Conservation (phyloP, 1,140 invertebrate genomes). For the Euura lappo region DNA sequence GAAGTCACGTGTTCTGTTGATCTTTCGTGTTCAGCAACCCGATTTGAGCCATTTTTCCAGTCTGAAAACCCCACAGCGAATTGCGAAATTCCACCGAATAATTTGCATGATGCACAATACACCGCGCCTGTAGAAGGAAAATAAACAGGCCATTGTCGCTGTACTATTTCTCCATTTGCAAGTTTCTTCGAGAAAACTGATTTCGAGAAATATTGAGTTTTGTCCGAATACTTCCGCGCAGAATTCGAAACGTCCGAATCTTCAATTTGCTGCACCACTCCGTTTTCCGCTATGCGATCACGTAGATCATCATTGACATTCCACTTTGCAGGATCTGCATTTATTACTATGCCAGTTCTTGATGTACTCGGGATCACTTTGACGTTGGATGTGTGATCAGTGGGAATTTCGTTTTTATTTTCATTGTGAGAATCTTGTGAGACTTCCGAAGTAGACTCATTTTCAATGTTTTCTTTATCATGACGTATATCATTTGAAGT, state of each 20-base stretch:
- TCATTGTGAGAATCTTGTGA: too few relatives aligned
- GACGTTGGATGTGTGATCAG: too few relatives aligned
- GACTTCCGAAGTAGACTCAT: too few relatives aligned
- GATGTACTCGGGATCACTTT: too few relatives aligned
- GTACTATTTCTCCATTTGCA: background rate
- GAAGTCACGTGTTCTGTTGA: slow-evolving; percentile 27
- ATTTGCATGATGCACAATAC: background rate
- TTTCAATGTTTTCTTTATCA: too few relatives aligned
- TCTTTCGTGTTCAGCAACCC: slow-evolving; percentile 34
- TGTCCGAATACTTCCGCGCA: background rate
- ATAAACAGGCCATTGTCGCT: background rate
- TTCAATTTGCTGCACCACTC: background rate
- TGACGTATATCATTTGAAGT: too few relatives aligned
- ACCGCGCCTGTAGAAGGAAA: background rate
- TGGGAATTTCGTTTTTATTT: too few relatives aligned
- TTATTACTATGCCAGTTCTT: too few relatives aligned
- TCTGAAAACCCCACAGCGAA: slow-evolving; percentile 34
- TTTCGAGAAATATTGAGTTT: background rate
- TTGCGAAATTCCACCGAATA: background rate
- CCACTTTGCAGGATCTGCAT: background rate
- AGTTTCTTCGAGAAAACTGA: background rate
- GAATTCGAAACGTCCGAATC: background rate
- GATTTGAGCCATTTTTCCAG: slow-evolving; percentile 35
- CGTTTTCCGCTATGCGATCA: background rate
- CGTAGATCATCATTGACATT: background rate